phyloP scores from a whole-genome alignment of 2,888 invertebrate species.

The Mesorhabditis spiculigera region DNA sequence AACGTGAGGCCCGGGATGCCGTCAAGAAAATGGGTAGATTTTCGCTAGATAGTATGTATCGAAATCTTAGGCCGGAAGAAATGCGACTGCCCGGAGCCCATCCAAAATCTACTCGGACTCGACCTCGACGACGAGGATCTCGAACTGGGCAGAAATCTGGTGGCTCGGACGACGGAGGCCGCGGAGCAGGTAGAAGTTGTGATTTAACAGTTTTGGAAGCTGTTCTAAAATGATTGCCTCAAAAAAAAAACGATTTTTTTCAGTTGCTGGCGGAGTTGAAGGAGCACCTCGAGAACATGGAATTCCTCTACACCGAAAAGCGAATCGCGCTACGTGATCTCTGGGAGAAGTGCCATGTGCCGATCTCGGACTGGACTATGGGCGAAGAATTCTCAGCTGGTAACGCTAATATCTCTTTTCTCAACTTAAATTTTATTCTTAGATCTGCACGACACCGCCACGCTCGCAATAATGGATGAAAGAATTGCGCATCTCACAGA shows the following conservation, averaged over 20 bases:
- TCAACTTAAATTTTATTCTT: background rate
- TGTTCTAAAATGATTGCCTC: background rate
- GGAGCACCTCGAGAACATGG: background rate
- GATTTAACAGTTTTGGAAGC: background rate
- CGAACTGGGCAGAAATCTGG: background rate
- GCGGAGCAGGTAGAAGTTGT: too few relatives aligned
- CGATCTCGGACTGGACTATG: background rate
- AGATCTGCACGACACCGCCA: background rate
- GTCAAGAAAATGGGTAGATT: background rate
- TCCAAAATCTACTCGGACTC: background rate
- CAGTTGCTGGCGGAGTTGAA: background rate
- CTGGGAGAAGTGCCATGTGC: background rate
- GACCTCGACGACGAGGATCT: background rate
- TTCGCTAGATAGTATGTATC: too few relatives aligned
- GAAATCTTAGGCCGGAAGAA: background rate
- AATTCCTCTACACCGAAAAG: background rate
- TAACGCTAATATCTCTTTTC: background rate
- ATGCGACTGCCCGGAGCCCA: background rate
- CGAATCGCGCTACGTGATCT: background rate
- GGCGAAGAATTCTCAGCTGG: background rate
- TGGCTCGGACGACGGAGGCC: background rate
- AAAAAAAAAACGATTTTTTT: background rate
- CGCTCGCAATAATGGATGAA: background rate
- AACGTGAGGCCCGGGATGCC: background rate
- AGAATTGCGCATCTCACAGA: background rate